Conservation (phyloP, 2,797 vertebrate species). For the Mallotus villosus region DNA sequence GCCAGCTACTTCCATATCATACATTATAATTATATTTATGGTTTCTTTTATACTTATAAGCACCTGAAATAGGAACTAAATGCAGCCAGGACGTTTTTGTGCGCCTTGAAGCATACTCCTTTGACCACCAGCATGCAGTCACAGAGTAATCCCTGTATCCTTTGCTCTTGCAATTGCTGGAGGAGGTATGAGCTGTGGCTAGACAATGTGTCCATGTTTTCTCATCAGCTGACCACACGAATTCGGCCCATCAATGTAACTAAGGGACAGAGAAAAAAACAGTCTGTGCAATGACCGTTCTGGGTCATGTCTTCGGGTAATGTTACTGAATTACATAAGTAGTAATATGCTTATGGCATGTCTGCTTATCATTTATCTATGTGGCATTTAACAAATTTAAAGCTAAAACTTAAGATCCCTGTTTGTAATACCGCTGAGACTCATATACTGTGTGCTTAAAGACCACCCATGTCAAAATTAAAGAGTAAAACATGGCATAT, state of each 20-base stretch:
- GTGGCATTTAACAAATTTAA: not conserved
- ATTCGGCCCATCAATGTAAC: constrained; percentile 32
- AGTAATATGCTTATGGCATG: too few species aligned
- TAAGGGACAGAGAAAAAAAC: constrained; percentile 17
- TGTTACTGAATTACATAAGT: too few species aligned
- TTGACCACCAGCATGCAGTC: constrained; percentile 97
- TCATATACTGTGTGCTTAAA: constrained; percentile 25
- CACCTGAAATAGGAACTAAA: constrained; percentile 98
- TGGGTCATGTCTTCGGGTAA: not conserved
- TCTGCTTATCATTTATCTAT: too few species aligned
- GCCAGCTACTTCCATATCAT: not conserved
- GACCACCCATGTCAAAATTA: constrained; percentile 76
- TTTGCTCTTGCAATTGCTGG: constrained; percentile 96
- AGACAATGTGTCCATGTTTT: constrained; percentile 86
- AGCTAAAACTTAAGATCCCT: not conserved
- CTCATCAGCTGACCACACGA: constrained; percentile 29
- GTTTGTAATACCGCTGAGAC: constrained; percentile 33
- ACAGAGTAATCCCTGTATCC: constrained; percentile 95
- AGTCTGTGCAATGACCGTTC: not conserved
- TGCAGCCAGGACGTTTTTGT: constrained; percentile 97
- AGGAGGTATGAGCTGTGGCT: constrained; percentile 94
- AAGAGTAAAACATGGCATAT: constrained; percentile 2
- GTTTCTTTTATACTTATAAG: not conserved
- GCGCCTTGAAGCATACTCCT: constrained; percentile 96
- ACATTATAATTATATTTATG: not conserved